A percentile compares a stretch with the other conserved stretches of the same genome.
These are phyloP conservation scores for Apotomis capreana DNA, from an alignment of 2,888 invertebrate species.

Conservation along the genomic window DNA sequence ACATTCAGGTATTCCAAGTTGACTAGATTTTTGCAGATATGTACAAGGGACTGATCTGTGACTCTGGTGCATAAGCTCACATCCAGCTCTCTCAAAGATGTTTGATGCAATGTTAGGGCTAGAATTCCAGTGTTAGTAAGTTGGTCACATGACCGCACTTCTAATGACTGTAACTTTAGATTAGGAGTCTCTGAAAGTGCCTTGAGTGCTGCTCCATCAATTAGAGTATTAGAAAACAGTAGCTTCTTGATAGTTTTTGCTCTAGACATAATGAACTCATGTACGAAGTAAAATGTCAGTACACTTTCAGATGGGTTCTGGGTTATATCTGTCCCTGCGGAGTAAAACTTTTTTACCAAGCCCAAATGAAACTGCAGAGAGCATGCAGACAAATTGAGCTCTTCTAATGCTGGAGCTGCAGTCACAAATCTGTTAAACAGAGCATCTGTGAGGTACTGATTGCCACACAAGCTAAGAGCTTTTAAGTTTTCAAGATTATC, in stretches of 20 bases:
- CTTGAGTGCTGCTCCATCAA: constrained; percentile 85
- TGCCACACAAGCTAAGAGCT: constrained; percentile 84
- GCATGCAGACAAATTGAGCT: constrained; percentile 86
- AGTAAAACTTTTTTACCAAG: constrained; percentile 87
- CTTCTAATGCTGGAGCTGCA: constrained; percentile 83
- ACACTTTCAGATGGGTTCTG: constrained; percentile 86
- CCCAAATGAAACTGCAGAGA: constrained; percentile 88
- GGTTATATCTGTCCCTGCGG: constrained; percentile 68
- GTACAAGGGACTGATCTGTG: constrained; percentile 84
- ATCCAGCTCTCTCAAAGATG: constrained; percentile 82
- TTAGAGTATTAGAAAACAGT: constrained; percentile 86
- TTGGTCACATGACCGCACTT: constrained; percentile 84
- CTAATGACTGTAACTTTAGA: constrained; percentile 78
- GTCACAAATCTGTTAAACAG: constrained; percentile 86
- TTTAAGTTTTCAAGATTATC: constrained; percentile 80
- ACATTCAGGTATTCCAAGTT: constrained; percentile 85
- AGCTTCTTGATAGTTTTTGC: constrained; percentile 82
- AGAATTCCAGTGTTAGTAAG: constrained; percentile 84
- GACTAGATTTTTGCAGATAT: constrained; percentile 83
- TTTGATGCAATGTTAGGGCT: constrained; percentile 82
- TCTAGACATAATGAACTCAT: constrained; percentile 81
- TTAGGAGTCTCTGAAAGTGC: constrained; percentile 79
- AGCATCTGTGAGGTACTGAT: constrained; percentile 90
- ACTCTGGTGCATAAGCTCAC: constrained; percentile 86
- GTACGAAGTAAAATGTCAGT: constrained; percentile 87